Conservation (phyloP, 2,888 invertebrate genomes). For the Dorcus hopei region DNA sequence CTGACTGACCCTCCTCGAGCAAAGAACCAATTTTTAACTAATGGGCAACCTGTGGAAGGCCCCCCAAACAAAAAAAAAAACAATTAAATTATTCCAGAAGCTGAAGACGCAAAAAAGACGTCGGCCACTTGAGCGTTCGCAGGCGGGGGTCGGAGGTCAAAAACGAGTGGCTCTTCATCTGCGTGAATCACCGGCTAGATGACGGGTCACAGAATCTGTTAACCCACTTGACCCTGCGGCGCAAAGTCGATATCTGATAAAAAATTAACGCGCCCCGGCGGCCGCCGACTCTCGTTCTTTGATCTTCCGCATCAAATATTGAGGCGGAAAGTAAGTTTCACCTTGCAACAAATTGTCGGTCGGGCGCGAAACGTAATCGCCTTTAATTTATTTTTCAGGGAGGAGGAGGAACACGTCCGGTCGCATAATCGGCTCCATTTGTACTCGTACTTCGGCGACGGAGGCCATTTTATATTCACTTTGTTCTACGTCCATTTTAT, state of each 20-base stretch:
- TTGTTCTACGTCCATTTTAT: too few species aligned
- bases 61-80: conserved; percentile 3
- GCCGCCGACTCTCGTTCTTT: not conserved
- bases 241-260: conserved; percentile 11
- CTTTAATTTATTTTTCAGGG: too few species aligned
- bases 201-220: conserved; percentile 4
- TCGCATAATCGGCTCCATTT: too few species aligned
- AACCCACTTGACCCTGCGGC: conserved; percentile 12
- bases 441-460: too few species aligned
- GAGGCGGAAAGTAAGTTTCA: too few species aligned
- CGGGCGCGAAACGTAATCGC: too few species aligned
- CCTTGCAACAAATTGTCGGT: too few species aligned
- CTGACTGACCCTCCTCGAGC: too few species aligned
- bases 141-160: conserved; percentile 27
- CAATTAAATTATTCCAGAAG: conserved; percentile 17
- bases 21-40: not conserved
- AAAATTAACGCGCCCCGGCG: conserved; percentile 9
- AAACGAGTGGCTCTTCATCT: conserved; percentile 21
- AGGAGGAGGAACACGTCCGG: too few species aligned
- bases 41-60: conserved; percentile 18
- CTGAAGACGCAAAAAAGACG: conserved; percentile 20
- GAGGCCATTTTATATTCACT: too few species aligned
- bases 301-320: not conserved
- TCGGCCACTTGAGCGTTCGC: conserved; percentile 26
- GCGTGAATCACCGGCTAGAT: conserved; percentile 5